Evolutionary conservation across 2,888 invertebrate genomes (phyloP).

Genomic region (Ditylenchus weischeri): DNA sequence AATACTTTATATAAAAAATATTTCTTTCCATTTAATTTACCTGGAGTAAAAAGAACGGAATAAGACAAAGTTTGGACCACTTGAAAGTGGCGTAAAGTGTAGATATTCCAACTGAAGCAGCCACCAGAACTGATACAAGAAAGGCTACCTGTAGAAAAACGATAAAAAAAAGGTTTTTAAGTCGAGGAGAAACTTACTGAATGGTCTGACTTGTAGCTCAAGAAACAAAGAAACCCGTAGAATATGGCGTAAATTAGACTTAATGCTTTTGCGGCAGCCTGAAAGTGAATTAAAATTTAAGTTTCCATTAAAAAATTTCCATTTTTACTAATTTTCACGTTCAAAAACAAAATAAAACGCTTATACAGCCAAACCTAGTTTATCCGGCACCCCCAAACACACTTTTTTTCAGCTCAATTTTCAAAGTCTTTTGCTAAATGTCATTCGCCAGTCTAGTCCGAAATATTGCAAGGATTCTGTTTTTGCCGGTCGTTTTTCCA

Average conservation of each 20-base stretch:
- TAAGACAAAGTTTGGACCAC: constrained; percentile 51
- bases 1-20: too few species aligned
- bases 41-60: constrained; percentile 51
- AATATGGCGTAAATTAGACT: constrained; percentile 14
- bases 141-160: constrained; percentile 25
- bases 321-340: too few species aligned
- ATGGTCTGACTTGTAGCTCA: constrained; percentile 13
- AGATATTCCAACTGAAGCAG: constrained; percentile 40
- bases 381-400: too few species aligned
- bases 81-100: constrained; percentile 48
- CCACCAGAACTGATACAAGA: constrained; percentile 44
- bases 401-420: too few species aligned
- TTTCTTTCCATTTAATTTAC: constrained; percentile 25
- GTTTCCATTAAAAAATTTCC: too few species aligned
- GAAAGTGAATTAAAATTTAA: constrained; percentile 22
- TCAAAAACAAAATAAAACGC: too few species aligned
- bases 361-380: too few species aligned
- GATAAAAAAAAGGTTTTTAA: too few species aligned
- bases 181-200: neutral
- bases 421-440: too few species aligned
- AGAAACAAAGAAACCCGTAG: constrained; percentile 14
- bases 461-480: too few species aligned
- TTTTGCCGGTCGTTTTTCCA: too few species aligned
- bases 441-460: too few species aligned
- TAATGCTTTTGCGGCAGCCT: constrained; percentile 47